Evolutionary conservation across 2,888 invertebrate genomes (phyloP).

Genomic region (Athalia cordata): DNA sequence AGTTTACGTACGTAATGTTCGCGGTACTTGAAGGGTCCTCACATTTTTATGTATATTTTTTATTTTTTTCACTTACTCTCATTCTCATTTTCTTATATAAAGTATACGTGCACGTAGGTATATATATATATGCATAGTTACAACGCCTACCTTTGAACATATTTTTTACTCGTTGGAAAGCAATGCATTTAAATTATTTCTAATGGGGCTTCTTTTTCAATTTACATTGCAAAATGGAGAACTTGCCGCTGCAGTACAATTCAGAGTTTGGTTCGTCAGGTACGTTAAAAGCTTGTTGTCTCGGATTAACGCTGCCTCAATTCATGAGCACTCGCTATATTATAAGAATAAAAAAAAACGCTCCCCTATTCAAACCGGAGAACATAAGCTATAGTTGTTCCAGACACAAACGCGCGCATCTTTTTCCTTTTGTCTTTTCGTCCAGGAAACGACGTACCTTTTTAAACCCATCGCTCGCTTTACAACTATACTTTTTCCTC

Average conservation of each 20-base stretch:
- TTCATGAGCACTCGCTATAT: conserved; percentile 1
- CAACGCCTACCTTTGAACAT: neutral
- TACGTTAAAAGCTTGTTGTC: conserved; percentile 39
- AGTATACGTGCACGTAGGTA: no score
- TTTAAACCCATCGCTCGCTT: neutral
- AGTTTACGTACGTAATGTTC: no score
- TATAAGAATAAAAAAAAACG: conserved; percentile 16
- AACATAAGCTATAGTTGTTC: conserved; percentile 16
- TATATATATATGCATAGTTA: no score
- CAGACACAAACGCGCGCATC: conserved; percentile 33
- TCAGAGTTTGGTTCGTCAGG: conserved; percentile 26
- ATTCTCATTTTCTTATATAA: no score
- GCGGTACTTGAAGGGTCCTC: no score
- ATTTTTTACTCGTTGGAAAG: conserved; percentile 51
- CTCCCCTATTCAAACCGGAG: conserved; percentile 10
- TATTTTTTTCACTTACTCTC: no score
- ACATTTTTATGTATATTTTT: no score
- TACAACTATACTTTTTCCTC: neutral
- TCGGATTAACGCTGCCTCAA: conserved; percentile 35
- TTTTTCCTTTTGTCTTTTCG: neutral
- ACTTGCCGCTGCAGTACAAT: neutral
- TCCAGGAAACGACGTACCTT: neutral
- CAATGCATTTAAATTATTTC: conserved; percentile 66
- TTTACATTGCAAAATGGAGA: conserved; percentile 56
- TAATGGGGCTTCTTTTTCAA: conserved; percentile 62